Conservation (phyloP, 2,113 vertebrate species). For the Mola mola region DNA sequence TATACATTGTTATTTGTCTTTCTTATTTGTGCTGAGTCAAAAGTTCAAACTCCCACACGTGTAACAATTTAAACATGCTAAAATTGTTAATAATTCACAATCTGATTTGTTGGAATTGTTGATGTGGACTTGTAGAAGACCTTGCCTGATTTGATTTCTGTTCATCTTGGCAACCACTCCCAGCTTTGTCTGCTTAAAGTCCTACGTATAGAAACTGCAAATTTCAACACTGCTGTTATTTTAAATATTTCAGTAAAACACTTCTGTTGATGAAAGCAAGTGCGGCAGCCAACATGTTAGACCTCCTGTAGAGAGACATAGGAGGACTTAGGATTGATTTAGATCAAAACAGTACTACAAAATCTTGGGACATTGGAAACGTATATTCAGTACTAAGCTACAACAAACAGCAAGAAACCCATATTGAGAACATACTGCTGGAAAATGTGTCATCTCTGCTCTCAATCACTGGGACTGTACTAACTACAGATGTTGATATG, state of each 20-base stretch:
- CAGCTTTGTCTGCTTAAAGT: slow-evolving; percentile 31
- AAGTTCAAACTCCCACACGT: not conserved
- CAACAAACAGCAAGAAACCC: not conserved
- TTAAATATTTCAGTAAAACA: slow-evolving; percentile 24
- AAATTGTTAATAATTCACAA: not conserved
- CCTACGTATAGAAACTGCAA: not conserved
- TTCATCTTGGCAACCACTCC: too few species aligned
- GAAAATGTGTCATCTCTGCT: slow-evolving; percentile 3
- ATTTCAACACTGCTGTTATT: slow-evolving; percentile 19
- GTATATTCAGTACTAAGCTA: slow-evolving; percentile 7
- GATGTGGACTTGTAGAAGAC: too few species aligned
- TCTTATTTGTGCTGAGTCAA: not conserved
- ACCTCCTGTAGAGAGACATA: slow-evolving; percentile 3
- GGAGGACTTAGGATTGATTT: too few species aligned
- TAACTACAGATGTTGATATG: slow-evolving; percentile 41
- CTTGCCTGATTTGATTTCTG: too few species aligned
- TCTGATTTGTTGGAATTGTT: too few species aligned
- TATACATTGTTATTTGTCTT: too few species aligned
- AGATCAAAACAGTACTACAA: too few species aligned
- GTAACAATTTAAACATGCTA: not conserved
- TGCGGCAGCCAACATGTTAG: not conserved
- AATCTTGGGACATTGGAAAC: too few species aligned
- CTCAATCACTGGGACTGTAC: slow-evolving; percentile 1
- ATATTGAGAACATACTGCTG: not conserved
- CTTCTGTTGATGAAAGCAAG: slow-evolving; percentile 2